These are phyloP conservation scores for Ornithoptera priamus DNA, from an alignment of 2,888 invertebrate species.

Conservation along the genomic window DNA sequence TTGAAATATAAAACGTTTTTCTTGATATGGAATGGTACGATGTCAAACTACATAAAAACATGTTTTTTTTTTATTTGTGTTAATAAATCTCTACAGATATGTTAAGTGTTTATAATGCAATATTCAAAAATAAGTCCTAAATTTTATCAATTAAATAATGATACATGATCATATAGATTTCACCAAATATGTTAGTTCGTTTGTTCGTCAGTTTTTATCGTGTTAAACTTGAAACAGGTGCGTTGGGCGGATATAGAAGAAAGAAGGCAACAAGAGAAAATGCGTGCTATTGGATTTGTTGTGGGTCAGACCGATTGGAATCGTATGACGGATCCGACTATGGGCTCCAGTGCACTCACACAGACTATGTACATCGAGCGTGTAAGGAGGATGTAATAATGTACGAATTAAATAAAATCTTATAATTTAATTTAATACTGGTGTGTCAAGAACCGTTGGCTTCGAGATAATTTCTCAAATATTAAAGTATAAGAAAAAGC, in stretches of 20 bases:
- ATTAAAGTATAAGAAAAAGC: too few species aligned
- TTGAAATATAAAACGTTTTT: not conserved
- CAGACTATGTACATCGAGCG: slow-evolving; percentile 95
- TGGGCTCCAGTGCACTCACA: slow-evolving; percentile 93
- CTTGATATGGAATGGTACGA: too few species aligned
- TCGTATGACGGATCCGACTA: slow-evolving; percentile 95
- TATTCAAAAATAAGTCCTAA: too few species aligned
- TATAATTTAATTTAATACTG: too few species aligned
- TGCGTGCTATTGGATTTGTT: slow-evolving; percentile 97
- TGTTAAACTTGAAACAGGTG: slow-evolving; percentile 85
- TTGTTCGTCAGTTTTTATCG: slow-evolving; percentile 52
- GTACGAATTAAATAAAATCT: too few species aligned
- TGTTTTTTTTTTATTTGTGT: too few species aligned
- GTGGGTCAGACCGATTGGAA: slow-evolving; percentile 98
- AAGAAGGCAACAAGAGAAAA: slow-evolving; percentile 92
- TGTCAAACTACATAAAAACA: too few species aligned
- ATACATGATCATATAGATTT: not conserved
- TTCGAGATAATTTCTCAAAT: too few species aligned
- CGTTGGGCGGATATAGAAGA: slow-evolving; percentile 99
- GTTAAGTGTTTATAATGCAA: too few species aligned
- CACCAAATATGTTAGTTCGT: not conserved
- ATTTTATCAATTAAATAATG: not conserved
- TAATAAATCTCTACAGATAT: too few species aligned
- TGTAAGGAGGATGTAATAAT: slow-evolving; percentile 48
- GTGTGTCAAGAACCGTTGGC: too few species aligned